Evolutionary conservation across 2,797 vertebrate species (phyloP).

Genomic region (Cirrhinus mrigala): DNA sequence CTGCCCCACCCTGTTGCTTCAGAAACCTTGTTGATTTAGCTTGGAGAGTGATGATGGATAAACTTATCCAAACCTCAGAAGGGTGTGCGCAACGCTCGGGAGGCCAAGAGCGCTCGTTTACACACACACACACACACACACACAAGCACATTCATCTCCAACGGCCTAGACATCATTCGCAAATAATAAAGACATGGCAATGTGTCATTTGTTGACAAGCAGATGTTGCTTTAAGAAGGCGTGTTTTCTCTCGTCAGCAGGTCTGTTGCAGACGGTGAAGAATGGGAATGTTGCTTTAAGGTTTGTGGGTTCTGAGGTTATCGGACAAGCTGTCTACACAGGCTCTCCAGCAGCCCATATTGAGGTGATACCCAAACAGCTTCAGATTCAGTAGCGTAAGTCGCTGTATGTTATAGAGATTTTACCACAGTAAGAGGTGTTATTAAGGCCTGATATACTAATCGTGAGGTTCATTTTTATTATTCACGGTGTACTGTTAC

Average conservation of each 20-base stretch:
- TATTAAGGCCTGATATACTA: not conserved
- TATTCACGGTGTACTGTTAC: not conserved
- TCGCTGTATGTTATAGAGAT: not conserved
- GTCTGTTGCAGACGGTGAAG: not conserved
- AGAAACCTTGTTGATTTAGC: conserved; percentile 32
- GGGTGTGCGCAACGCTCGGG: conserved; percentile 1
- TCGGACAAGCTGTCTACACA: conserved; percentile 29
- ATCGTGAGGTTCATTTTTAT: not conserved
- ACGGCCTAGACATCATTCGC: not conserved
- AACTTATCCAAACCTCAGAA: conserved; percentile 48
- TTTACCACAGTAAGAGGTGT: not conserved
- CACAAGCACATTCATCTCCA: not conserved
- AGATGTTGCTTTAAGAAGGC: not conserved
- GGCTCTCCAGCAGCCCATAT: conserved; percentile 40
- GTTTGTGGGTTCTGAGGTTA: conserved; percentile 48
- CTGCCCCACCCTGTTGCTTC: conserved; percentile 27
- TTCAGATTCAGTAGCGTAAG: conserved; percentile 21
- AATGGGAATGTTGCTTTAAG: conserved; percentile 10
- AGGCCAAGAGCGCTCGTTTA: conserved; percentile 25
- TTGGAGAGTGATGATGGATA: conserved; percentile 40
- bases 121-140: not conserved
- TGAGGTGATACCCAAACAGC: conserved; percentile 46
- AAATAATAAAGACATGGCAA: conserved; percentile 20
- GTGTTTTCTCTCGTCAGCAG: not conserved
- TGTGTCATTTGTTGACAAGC: conserved; percentile 12